Base-by-base conservation (phyloP, 2,113 vertebrate species). In the Neogobius melanostomus region DNA sequence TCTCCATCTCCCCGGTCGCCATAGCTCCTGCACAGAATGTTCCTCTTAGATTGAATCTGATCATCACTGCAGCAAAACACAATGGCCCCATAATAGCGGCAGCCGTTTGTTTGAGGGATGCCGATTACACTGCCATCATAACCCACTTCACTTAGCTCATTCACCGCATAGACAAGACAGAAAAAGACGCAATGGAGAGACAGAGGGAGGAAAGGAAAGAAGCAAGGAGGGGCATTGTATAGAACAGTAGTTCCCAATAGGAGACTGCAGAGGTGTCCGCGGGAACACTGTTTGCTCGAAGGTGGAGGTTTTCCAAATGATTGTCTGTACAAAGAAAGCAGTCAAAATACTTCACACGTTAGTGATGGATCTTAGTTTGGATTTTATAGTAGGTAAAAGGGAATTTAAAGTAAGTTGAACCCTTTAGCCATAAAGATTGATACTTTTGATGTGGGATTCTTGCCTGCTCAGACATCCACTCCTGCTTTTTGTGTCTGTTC, bases 111-210 rank as follows among this genome's bases (percentile, higher is more conserved):
- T 90, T 89, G 88, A 91, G 84, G 85, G 88, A 91, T 90, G 86
- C 84, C 86, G 89, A 91, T 91, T 90, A 92, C 84, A 86, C 85
- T 72, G 64, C 87, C 90, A 90, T 91, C 91, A 90, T 91, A 91
- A 88, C 87, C 80, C 81, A 80, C 82, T 90, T 85, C 89, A 89
- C 88, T 90, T 89, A 90, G 88, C 87, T 81, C 83, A 82, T 85
- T 87, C 83, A 85, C 86, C 86, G 21, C 88, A 88, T 87, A 86
- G 88, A 81, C 81, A 79, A 36, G 85, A 84, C 69, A 28, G 80
- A 82, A 76, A n/a, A 65, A 70, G 68, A 80, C 68, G 76, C 83
- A 82, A 85, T 79, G 82, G 68, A 67, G 71, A 69, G 68, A 76
- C 75, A 71, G 80, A 61, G 65, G 68, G 56, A 57, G 74, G 71